Evolutionary conservation across 2,113 vertebrate genomes (phyloP), one percentile per base, ranked within the genome.

Genomic region (Albula goreensis): DNA sequence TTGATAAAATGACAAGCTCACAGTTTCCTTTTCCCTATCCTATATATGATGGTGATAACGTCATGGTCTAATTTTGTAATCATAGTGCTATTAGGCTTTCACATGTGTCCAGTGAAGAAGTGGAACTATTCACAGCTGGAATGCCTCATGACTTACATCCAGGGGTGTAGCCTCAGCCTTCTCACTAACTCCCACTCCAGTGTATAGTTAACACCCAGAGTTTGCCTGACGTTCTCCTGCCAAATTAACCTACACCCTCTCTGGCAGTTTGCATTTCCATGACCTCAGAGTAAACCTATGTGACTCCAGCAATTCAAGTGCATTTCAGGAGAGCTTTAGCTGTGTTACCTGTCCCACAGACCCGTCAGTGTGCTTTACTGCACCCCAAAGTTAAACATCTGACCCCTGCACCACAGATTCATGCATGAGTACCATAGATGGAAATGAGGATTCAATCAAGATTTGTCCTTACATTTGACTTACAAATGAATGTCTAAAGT

Each of bases 211-310:
- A 57, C 15, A 52, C 25, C 25, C 6, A 9, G n/a, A 31, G 11
- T 41, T 49, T 51, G 31, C 70, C 25, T 15, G 22, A 63, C 7
- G 50, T n/a, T 50, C 66, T 51, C 70, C 60, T 85, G 83, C 82
- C 85, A 85, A 78, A 2, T n/a, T 2, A 10, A 9, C 81, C 83
- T 74, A 87, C 82, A 74, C 60, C 52, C 63, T 86, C n/a, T 25
- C 19, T 74, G 78, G 80, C 87, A 66, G 7, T 22, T 19, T 66
- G 66, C 17, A 56, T 50, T 87, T 85, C 77, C 52, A n/a, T 83
- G 78, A 60, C 50, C n/a, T 50, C 82, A 78, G 11, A 57, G 17
- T 41, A 41, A 31, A 81, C 86, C 78, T 66, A 77, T 78, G 89
- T 50, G 82, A 80, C 83, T 57, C 63, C 78, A 52, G 83, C 25